phyloP scores from a whole-genome alignment of 2,797 vertebrate genomes.

The Echiichthys vipera region DNA sequence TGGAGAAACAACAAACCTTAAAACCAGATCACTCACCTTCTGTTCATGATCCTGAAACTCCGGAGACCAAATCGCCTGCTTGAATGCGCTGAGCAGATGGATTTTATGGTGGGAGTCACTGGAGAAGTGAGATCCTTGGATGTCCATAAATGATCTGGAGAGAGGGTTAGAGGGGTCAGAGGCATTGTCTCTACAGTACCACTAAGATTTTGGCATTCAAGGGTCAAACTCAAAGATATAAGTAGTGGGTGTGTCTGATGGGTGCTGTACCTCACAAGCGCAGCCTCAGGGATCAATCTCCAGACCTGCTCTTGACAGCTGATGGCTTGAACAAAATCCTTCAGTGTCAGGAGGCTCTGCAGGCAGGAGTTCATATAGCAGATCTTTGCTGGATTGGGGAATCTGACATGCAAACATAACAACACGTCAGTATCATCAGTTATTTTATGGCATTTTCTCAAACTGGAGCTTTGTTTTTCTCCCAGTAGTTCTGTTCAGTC shows the following conservation, averaged over 20 bases:
- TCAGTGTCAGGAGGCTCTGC: constrained; percentile 22
- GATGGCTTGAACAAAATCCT: background rate
- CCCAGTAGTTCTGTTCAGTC: background rate
- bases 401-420: background rate
- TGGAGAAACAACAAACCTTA: background rate
- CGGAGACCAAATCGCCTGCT: background rate
- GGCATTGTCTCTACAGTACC: background rate
- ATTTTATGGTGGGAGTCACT: accelerated
- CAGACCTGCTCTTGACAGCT: constrained; percentile 6
- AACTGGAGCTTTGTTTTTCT: background rate
- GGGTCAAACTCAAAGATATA: background rate
- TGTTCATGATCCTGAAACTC: background rate
- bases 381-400: background rate
- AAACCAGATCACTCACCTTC: constrained; percentile 5
- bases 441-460: background rate
- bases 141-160: constrained; percentile 13
- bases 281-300: background rate
- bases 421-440: background rate
- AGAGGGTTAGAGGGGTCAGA: background rate
- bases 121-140: background rate
- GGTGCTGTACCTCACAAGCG: constrained; percentile 7
- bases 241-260: background rate
- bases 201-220: background rate
- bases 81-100: background rate
- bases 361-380: constrained; percentile 19